Conservation (phyloP, 2,113 vertebrate species). For the Lagopus muta region DNA sequence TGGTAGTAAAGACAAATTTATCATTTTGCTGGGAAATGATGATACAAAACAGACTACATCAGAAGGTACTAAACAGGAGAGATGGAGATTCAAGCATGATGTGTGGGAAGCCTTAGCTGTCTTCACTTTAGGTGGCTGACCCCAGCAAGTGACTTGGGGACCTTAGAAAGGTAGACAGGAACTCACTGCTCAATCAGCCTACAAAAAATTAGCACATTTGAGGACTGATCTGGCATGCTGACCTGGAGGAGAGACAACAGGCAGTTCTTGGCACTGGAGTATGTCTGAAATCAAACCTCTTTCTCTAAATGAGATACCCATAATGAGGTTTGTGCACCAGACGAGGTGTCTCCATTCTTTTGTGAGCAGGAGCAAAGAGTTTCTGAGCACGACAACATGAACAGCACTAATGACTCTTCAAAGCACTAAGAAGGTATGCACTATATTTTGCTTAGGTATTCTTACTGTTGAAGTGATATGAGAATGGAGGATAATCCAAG, state of each 20-base stretch:
- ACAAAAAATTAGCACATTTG: not conserved
- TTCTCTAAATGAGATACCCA: not conserved
- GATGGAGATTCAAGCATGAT: not conserved
- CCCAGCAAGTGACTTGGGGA: not conserved
- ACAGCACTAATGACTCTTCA: not conserved
- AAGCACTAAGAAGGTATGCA: not conserved
- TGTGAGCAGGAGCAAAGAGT: not conserved
- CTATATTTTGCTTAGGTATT: not conserved
- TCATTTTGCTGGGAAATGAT: not conserved
- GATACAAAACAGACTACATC: not conserved
- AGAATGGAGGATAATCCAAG: not conserved
- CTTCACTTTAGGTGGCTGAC: not conserved
- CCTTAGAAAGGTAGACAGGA: not conserved
- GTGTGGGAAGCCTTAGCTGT: not conserved
- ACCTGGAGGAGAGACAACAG: not conserved
- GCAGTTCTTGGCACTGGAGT: not conserved
- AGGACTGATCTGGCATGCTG: not conserved
- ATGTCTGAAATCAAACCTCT: not conserved
- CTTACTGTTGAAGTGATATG: not conserved
- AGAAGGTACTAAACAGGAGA: not conserved
- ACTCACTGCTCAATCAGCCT: not conserved
- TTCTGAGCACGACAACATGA: not conserved
- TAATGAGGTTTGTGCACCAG: not conserved
- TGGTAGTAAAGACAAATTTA: not conserved
- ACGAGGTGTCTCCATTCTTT: not conserved